Evolutionary conservation across 1,140 invertebrate genomes (phyloP).

Genomic region (Dermatophagoides farinae): DNA sequence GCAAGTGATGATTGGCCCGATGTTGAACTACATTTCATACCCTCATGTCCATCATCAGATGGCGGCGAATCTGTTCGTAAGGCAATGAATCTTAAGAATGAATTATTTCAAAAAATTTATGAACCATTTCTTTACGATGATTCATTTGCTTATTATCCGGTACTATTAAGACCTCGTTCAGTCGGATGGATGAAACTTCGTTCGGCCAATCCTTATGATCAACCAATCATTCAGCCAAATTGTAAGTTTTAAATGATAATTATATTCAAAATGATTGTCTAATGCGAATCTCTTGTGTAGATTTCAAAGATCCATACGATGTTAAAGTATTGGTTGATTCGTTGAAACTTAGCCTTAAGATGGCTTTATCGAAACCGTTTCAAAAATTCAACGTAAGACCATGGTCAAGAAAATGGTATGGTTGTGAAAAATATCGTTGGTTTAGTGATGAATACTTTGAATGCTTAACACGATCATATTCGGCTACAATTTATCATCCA

Average conservation of each 20-base stretch:
- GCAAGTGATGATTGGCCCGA: conserved; percentile 63
- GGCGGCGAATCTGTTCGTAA: conserved; percentile 33
- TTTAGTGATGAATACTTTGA: conserved; percentile 61
- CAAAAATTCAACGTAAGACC: conserved; percentile 16
- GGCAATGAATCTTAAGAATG: conserved; percentile 14
- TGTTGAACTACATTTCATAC: conserved; percentile 79
- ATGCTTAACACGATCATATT: conserved; percentile 58
- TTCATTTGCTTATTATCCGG: conserved; percentile 61
- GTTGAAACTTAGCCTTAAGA: conserved; percentile 18
- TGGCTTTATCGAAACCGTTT: conserved; percentile 18
- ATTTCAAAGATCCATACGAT: conserved; percentile 33
- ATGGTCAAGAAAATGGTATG: conserved; percentile 26
- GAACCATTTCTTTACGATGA: conserved; percentile 30
- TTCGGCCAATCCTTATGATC: conserved; percentile 59
- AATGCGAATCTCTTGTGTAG: conserved; percentile 19
- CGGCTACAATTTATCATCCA: conserved; percentile 57
- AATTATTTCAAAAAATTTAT: conserved; percentile 16
- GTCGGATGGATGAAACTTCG: conserved; percentile 50
- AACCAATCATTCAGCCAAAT: conserved; percentile 81
- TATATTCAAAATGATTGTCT: neutral
- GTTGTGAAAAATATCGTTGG: conserved; percentile 47
- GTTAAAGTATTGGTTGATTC: conserved; percentile 25
- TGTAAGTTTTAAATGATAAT: conserved; percentile 38
- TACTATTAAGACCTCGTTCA: conserved; percentile 46
- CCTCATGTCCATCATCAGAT: conserved; percentile 66